These are phyloP conservation scores for Macrosoma leucophasiata DNA, from an alignment of 2,888 invertebrate genomes.

Conservation along the genomic window DNA sequence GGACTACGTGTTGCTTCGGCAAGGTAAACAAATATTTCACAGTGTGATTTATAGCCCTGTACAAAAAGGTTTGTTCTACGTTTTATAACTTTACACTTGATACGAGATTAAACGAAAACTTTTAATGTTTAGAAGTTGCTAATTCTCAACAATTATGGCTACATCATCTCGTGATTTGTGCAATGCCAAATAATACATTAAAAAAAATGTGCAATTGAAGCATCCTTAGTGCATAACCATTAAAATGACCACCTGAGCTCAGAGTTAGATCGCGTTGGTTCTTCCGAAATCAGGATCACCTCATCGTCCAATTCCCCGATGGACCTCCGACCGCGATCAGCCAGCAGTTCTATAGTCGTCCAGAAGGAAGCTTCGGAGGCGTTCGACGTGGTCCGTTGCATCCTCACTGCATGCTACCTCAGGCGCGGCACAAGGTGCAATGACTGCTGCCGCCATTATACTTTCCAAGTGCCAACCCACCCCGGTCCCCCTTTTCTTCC, in stretches of 20 bases:
- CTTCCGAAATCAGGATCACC: slow-evolving; percentile 25
- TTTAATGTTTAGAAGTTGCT: no score
- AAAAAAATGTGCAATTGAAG: no score
- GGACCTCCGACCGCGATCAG: slow-evolving; percentile 67
- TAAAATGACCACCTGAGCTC: slow-evolving; percentile 63
- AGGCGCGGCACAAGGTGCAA: slow-evolving; percentile 60
- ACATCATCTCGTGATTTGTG: no score
- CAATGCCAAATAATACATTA: no score
- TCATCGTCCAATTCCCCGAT: slow-evolving; percentile 58
- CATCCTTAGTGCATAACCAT: no score
- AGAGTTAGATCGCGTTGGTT: slow-evolving; percentile 44
- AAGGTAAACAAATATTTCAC: no score
- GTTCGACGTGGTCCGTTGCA: slow-evolving; percentile 60
- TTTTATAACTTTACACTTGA: no score
- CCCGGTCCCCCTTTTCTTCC: slow-evolving; percentile 30
- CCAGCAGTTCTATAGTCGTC: slow-evolving; percentile 78
- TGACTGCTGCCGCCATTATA: slow-evolving; percentile 59
- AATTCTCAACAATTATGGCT: no score
- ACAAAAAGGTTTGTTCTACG: no score
- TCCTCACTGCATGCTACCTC: slow-evolving; percentile 52
- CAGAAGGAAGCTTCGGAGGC: slow-evolving; percentile 74
- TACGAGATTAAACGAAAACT: no score
- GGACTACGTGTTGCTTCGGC: slow-evolving; percentile 16
- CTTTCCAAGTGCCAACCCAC: slow-evolving; percentile 33
- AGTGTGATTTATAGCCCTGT: no score